Evolutionary conservation across 2,888 invertebrate species (phyloP), one percentile per base, ranked within the genome.

Genomic region (Hydriomena furcata): DNA sequence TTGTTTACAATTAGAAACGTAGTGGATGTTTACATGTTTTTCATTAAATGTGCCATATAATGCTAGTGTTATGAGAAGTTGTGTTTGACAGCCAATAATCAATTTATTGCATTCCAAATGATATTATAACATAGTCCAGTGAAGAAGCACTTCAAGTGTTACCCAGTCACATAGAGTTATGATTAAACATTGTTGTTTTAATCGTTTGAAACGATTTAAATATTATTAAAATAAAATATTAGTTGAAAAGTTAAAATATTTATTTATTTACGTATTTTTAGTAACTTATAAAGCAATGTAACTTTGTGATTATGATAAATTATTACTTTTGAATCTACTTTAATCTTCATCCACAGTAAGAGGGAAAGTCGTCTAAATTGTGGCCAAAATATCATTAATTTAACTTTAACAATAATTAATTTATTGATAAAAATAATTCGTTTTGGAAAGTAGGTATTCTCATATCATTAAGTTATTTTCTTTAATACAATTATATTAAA

Each of bases 181-280:
- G 5, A 31, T 40, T 46, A 27, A 45, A 23, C n/a, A 20, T 43
- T 32, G n/a, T 34, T 49, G 8, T 46, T 54, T 52, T 60, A 36
- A 77, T 79, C 79, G 78, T 79, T 80, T 51, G 31, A 62, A 80
- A 79, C 75, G 79, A 79, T 77, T 55, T 63, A 61, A 70, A 52
- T 32, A 8, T n/a, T n/a, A n/a, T n/a, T n/a, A n/a, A n/a, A n/a
- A n/a, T 45, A 43, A 35, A 28, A 34, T 46, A 27, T 49, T 60
- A 52, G 56, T 55, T 52, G 37, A 31, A 34, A 20, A 13, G 7
- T 28, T 11, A 1, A 17, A 30, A 30, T 40, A 40, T 35, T 40
- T 41, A 46, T 41, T 36, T 45, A 35, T 30, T 30, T 31, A 10
- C 35, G 5, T 40, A 27, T 25, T 38, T n/a, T 50, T 13, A 17